Evolutionary conservation across 2,888 invertebrate genomes (phyloP), one percentile per base, ranked within the genome.

Genomic region (Leptodirus hochenwartii): DNA sequence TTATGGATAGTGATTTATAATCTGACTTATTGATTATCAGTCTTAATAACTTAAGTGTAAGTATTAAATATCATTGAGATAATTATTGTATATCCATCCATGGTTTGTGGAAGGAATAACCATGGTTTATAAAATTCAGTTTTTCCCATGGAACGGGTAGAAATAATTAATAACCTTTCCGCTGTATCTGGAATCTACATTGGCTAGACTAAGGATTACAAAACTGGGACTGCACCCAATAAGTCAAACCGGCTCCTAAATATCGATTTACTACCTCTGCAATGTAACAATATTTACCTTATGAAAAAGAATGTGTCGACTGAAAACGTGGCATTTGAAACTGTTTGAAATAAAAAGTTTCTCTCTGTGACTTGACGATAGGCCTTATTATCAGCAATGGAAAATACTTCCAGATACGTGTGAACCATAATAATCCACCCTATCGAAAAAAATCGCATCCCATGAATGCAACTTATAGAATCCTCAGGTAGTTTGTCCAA

Each of bases 281-380:
- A 15, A 17, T 30, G 8, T 11, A 20, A 20, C 6, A 20, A 10
- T 24, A 22, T 4, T 38, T 43, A 81, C 76, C 81, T 80, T 40
- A 84, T 79, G 44, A 80, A 81, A 58, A 82, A 84, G 57, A 84
- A 84, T 4, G 80, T 79, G 46, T 84, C 84, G 24, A 84, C 84
- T 27, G 82, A 80, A 49, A 78, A 81, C 4, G 80, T 78, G 2
- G 81, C 84, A 52, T 84, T 84, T 34, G 80, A 77, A 34, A 84
- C 72, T 2, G 80, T 73, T 51, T 84, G 82, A 53, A 79, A 84
- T 55, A 74, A 61, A 50, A 78, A 72, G 42, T 72, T 71, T 32
- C 78, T 63, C 51, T 82, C 81, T 1, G 72, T 76, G 37, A 80
- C 64, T 2, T 68, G 65, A 28, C 81, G 61, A 50, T 72, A 60